Base-by-base conservation (phyloP, 37 sponge, comb jelly and placozoan species). In the Sycon ciliatum region DNA sequence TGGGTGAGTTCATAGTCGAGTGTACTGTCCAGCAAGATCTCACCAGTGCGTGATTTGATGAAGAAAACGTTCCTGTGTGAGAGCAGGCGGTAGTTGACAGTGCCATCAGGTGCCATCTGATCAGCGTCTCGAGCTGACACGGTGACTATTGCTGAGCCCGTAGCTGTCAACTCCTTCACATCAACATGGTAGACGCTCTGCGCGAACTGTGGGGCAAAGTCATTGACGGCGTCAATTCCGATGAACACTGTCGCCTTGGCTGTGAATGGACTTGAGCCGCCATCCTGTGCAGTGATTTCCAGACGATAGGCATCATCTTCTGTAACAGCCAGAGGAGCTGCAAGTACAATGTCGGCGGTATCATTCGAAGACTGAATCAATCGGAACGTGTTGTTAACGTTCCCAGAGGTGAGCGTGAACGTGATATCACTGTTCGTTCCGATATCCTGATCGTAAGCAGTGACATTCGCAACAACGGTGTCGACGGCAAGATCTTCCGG, bases 381-480 rank as follows among this genome's bases (percentile, higher is more conserved):
- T n/a, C n/a, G n/a, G 63, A 60, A 60, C 7, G 63, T 24, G 22
- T 11, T 22, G 11, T 9, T 18, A 11, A 28, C 27, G 63, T 75
- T 36, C 5, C 66, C 38, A 1, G 32, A 32, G 16, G 64, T 32
- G 7, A 75, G 57, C 3, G 65, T 26, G 66, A 72, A 85, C 0
- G 62, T 66, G 29, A 81, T 73, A 3, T 5, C 33, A 34, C 54
- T 66, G 16, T 37, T 38, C 4, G 7, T 27, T 0, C 67, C 30
- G n/a, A 38, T 52, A 31, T 75, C 76, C 1, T 30, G 67, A 36
- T 75, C 76, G 38, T 32, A 34, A 53, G 66, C 65, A 18, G 32
- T 36, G 11, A 75, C 68, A 38, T 34, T 38, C 3, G 82, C 61
- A 39, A 23, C 61, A 24, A 79, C 58, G 0, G 35, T 53, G 33